These are phyloP conservation scores for Triops cancriformis DNA, from an alignment of 1,140 invertebrate genomes.

Conservation along the genomic window DNA sequence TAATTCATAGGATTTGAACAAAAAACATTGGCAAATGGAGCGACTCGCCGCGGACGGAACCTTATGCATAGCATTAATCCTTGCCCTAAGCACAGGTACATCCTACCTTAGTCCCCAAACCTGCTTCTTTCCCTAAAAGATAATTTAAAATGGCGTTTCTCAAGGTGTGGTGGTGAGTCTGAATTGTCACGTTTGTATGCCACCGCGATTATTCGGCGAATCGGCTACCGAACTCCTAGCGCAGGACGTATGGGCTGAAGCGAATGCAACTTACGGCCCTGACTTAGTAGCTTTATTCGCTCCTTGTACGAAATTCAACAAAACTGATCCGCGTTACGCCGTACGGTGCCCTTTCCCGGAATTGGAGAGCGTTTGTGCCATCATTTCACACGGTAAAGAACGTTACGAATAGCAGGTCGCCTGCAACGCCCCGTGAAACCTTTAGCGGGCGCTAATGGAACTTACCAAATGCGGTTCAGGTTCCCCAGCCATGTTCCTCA, in stretches of 20 bases:
- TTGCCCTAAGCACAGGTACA: background rate
- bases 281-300: background rate
- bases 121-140: background rate
- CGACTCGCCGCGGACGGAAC: background rate
- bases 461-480: no score
- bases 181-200: conserved; percentile 1
- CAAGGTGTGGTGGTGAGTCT: background rate
- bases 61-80: background rate
- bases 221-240: background rate
- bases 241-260: background rate
- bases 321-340: background rate
- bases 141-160: no score
- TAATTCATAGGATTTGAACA: background rate
- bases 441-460: no score
- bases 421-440: no score
- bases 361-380: background rate
- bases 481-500: no score
- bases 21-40: background rate
- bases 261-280: background rate
- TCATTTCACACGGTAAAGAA: background rate
- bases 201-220: background rate
- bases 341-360: background rate
- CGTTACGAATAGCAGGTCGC: no score
- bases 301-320: background rate
- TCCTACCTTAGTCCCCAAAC: background rate